phyloP scores from a whole-genome alignment of 2,113 vertebrate species.

The Crypturellus undulatus region DNA sequence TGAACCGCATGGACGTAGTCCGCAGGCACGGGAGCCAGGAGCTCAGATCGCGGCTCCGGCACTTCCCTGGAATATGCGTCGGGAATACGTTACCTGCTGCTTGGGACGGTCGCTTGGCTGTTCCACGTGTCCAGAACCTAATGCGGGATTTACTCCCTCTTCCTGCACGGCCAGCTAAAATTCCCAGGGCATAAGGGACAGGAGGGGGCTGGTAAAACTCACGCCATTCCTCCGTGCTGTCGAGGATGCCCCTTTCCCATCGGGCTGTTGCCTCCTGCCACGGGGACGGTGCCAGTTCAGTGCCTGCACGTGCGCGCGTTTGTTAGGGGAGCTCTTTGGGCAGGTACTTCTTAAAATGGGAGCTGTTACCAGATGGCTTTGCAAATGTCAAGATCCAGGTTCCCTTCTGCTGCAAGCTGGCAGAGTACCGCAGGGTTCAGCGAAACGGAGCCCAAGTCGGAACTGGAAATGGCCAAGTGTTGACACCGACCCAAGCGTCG shows the following conservation, averaged over 20 bases:
- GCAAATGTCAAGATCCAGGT: not conserved
- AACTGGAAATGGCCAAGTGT: not conserved
- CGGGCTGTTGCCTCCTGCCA: rapidly evolving
- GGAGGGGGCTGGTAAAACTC: not conserved
- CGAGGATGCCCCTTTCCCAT: not conserved
- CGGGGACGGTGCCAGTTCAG: not conserved
- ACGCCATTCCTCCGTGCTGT: not conserved
- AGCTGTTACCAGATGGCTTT: conserved; percentile 1
- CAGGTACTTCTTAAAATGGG: conserved; percentile 20
- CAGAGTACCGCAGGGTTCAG: not conserved
- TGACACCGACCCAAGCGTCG: not conserved
- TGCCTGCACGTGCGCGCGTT: not conserved
- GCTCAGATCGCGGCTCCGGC: not conserved
- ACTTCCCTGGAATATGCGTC: not conserved
- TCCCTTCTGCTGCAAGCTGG: not conserved
- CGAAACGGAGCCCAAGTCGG: not conserved
- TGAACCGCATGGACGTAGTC: not conserved
- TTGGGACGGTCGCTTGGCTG: not conserved
- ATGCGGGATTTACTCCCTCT: not conserved
- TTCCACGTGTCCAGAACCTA: rapidly evolving
- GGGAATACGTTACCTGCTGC: not conserved
- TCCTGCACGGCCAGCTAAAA: not conserved
- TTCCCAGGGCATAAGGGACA: not conserved
- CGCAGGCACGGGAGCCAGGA: not conserved
- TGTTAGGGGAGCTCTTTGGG: not conserved